Percentiles rank a stretch among this genome's conserved stretches.
phyloP scores from a whole-genome alignment of 2,797 vertebrate species.

The Coregonus sp. region DNA sequence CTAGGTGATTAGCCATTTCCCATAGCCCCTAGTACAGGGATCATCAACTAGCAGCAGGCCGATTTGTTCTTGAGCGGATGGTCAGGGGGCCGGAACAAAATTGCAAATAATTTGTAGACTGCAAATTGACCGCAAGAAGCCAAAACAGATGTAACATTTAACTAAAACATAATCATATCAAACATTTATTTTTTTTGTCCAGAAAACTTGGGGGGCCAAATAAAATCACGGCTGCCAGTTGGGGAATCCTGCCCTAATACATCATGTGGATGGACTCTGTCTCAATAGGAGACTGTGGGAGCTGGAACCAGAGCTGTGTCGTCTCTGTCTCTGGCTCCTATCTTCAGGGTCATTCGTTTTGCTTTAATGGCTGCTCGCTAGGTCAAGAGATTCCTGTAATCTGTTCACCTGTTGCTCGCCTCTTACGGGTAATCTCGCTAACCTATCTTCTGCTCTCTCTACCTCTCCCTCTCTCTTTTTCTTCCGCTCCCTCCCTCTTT shows the following conservation, averaged over 20 bases:
- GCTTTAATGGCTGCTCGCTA: slow-evolving; percentile 45
- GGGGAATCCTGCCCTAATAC: not conserved
- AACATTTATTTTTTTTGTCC: no score
- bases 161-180: no score
- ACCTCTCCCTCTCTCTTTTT: not conserved
- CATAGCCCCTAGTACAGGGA: no score
- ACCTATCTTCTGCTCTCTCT: not conserved
- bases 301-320: not conserved
- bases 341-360: slow-evolving; percentile 47
- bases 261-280: not conserved
- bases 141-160: not conserved
- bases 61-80: no score
- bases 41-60: no score
- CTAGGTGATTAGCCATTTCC: no score
- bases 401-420: slow-evolving; percentile 36
- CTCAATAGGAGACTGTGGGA: not conserved
- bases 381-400: slow-evolving; percentile 55
- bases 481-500: not conserved
- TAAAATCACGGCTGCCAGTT: no score
- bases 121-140: no score
- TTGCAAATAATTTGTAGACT: no score
- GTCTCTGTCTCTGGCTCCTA: not conserved
- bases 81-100: no score
- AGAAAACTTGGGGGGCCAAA: no score
- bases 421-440: slow-evolving; percentile 53